Evolutionary conservation across 2,888 invertebrate genomes (phyloP).

Genomic region (Alsophila aescularia): DNA sequence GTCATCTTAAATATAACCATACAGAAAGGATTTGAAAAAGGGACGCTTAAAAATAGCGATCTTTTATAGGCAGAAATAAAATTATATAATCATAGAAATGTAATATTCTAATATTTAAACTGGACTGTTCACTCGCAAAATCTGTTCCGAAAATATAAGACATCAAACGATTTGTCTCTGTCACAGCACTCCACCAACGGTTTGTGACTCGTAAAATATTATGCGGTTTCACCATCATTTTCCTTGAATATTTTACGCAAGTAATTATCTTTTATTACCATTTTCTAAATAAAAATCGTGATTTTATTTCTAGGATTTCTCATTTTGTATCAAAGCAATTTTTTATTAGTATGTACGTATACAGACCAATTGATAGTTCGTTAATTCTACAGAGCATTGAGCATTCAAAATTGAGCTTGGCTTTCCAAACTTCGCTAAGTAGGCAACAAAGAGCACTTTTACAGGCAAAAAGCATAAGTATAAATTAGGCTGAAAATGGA

Average conservation of each 20-base stretch:
- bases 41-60: too few relatives aligned
- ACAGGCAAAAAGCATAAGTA: too few relatives aligned
- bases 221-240: constrained; percentile 42
- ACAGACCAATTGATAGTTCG: too few relatives aligned
- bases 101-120: constrained; percentile 23
- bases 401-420: too few relatives aligned
- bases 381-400: too few relatives aligned
- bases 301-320: not conserved
- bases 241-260: constrained; percentile 39
- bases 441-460: too few relatives aligned
- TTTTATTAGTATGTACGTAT: too few relatives aligned
- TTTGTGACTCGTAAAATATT: constrained; percentile 55
- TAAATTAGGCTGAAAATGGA: too few relatives aligned
- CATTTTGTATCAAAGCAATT: not conserved
- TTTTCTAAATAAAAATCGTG: not conserved
- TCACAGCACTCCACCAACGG: constrained; percentile 43
- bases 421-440: too few relatives aligned
- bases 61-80: not conserved
- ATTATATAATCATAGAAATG: too few relatives aligned
- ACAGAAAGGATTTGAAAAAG: too few relatives aligned
- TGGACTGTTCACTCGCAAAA: constrained; percentile 42
- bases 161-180: constrained; percentile 51
- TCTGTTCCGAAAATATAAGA: constrained; percentile 44
- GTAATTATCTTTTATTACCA: constrained; percentile 35
- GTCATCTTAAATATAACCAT: too few relatives aligned